Evolutionary conservation across 1,140 invertebrate species (phyloP), one percentile per base, ranked within the genome.

Genomic region (Psix sp.): DNA sequence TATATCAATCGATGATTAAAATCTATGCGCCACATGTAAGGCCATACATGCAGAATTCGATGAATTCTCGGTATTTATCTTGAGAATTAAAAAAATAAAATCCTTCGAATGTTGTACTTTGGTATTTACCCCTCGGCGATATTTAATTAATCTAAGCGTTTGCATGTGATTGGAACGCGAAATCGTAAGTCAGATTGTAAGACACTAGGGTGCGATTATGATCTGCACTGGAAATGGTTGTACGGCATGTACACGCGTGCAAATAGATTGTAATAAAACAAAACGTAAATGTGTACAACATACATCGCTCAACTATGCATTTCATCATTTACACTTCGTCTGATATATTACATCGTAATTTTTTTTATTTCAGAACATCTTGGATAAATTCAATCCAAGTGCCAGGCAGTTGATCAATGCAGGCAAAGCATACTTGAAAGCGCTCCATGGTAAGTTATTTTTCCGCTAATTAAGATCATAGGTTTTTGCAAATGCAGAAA

Each of bases 341-440:
- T 3, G 13, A 31, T 57, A 56, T 10, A 48, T 76, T 67, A 71
- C 45, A 15, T 7, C 36, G 57, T 59, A 43, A 15, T 77, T 81
- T 80, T 76, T n/a, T n/a, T 89, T 85, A 77, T 93, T 93, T 74
- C 92, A 97, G 95, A 96, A 96, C 85, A 96, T 97, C 86, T 88
- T 96, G 90, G 95, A 96, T 83, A 96, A 96, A 88, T 97, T 96
- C 89, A 96, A 96, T 88, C 95, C 95, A 21, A 94, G 94, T 74
- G 94, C 95, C 5, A 89, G 95, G 77, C 94, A 96, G 88, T 91
- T 97, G 89, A 96, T 97, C 84, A 94, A 94, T 66, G 94, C 95
- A 65, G 95, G 95, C 46, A 97, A 96, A 87, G 94, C 95, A 14
- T 96, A 96, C 86, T 88, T 96, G 49, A 97, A 96, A 87, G 94